A percentile compares a stretch with the other conserved stretches of the same genome.
phyloP scores from a whole-genome alignment of 1,140 invertebrate species.

The Panagrolaimus sp. region DNA sequence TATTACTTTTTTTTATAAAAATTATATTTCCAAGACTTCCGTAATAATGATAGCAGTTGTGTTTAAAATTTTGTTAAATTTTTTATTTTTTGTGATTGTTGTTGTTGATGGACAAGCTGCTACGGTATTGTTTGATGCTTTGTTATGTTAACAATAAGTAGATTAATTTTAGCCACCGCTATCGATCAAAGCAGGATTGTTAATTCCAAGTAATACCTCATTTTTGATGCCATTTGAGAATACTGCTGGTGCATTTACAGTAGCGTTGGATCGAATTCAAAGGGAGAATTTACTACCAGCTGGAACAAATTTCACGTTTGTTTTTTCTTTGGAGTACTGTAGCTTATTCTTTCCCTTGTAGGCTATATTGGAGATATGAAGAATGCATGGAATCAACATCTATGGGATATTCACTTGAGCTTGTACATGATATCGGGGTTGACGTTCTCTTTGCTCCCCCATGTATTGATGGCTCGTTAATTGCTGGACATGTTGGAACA shows the following conservation, averaged over 20 bases:
- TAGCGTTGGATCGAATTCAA: constrained; percentile 22
- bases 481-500: constrained; percentile 24
- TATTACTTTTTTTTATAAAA: constrained; percentile 7
- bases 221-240: background rate
- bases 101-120: too few relatives aligned
- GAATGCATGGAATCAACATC: constrained; percentile 20
- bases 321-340: background rate
- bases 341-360: constrained; percentile 23
- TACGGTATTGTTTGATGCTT: too few relatives aligned
- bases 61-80: too few relatives aligned
- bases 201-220: background rate
- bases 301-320: constrained; percentile 27
- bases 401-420: constrained; percentile 25
- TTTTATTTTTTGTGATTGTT: too few relatives aligned
- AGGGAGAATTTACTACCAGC: constrained; percentile 21
- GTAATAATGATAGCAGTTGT: too few relatives aligned
- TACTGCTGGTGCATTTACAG: constrained; percentile 20
- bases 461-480: constrained; percentile 24
- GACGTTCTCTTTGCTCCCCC: constrained; percentile 26
- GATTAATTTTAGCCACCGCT: too few relatives aligned
- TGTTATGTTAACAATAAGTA: too few relatives aligned
- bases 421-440: constrained; percentile 19
- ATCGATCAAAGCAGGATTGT: background rate
- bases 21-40: background rate
- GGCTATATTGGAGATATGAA: constrained; percentile 24